Evolutionary conservation across 2,113 vertebrate genomes (phyloP).

Genomic region (Eupsittula cactorum): DNA sequence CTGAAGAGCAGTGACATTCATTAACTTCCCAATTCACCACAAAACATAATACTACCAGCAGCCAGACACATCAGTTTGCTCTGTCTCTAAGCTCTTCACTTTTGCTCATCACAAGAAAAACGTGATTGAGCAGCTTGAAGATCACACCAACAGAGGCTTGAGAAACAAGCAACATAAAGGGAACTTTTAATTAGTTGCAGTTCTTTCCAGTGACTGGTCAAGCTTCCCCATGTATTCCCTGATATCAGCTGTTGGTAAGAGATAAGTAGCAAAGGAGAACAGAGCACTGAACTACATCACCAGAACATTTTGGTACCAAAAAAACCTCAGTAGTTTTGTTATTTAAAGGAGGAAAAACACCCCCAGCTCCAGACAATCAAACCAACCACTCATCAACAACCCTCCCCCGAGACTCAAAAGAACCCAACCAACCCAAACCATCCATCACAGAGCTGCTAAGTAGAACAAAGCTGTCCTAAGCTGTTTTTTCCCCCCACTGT

Average conservation of each 20-base stretch:
- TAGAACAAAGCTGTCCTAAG: background rate
- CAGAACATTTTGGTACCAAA: background rate
- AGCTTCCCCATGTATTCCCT: background rate
- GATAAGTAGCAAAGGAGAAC: background rate
- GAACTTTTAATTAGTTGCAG: background rate
- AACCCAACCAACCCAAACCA: background rate
- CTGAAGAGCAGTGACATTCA: background rate
- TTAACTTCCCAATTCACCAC: background rate
- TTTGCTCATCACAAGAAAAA: background rate
- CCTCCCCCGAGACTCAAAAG: background rate
- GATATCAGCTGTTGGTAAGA: background rate
- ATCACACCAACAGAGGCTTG: background rate
- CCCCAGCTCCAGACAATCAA: background rate
- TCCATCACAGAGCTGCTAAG: background rate
- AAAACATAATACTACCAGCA: background rate
- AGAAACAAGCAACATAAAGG: background rate
- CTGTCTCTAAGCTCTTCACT: background rate
- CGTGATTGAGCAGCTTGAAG: background rate
- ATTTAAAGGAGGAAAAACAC: background rate
- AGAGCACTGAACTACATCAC: background rate
- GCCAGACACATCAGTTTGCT: background rate
- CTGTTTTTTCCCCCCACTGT: background rate
- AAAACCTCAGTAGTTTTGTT: background rate
- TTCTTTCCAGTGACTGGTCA: background rate
- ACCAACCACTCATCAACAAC: background rate